Percentiles rank a stretch among this genome's conserved stretches.
phyloP scores from a whole-genome alignment of 2,888 invertebrate species.

The Eilema depressum region DNA sequence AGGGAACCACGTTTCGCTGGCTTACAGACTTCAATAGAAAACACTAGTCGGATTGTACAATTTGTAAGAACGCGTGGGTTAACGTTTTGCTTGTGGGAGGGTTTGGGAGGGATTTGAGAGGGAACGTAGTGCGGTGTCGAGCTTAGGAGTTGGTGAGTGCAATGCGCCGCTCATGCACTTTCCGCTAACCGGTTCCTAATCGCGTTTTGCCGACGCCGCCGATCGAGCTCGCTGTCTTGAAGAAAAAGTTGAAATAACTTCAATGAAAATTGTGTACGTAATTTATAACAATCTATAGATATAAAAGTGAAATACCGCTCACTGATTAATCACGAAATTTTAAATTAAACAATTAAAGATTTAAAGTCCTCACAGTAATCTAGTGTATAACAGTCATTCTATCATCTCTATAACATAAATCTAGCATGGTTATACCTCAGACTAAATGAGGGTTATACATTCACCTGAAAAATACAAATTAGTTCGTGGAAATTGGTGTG shows the following conservation, averaged over 20 bases:
- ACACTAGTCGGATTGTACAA: constrained; percentile 45
- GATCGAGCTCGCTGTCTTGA: constrained; percentile 63
- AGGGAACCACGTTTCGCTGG: constrained; percentile 55
- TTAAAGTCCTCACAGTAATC: too few species aligned
- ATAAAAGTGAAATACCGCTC: too few species aligned
- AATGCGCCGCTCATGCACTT: constrained; percentile 69
- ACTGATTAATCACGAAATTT: too few species aligned
- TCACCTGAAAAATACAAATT: too few species aligned
- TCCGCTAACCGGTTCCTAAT: constrained; percentile 80
- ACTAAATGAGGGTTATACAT: too few species aligned
- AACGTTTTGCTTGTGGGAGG: constrained; percentile 57
- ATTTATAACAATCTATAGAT: too few species aligned
- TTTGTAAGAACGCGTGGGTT: constrained; percentile 55
- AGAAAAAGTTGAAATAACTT: constrained; percentile 80
- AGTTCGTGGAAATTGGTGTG: too few species aligned
- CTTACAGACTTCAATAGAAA: constrained; percentile 48
- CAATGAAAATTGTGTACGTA: constrained; percentile 55
- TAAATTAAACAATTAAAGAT: too few species aligned
- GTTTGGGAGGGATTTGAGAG: constrained; percentile 46
- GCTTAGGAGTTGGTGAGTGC: constrained; percentile 71
- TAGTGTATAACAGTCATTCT: too few species aligned
- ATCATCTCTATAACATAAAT: too few species aligned
- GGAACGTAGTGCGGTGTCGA: constrained; percentile 56
- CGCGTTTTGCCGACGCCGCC: constrained; percentile 71
- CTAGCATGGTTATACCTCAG: too few species aligned